Base-by-base conservation (phyloP, 2,888 invertebrate genomes). In the Lasioglossum malachurum region DNA sequence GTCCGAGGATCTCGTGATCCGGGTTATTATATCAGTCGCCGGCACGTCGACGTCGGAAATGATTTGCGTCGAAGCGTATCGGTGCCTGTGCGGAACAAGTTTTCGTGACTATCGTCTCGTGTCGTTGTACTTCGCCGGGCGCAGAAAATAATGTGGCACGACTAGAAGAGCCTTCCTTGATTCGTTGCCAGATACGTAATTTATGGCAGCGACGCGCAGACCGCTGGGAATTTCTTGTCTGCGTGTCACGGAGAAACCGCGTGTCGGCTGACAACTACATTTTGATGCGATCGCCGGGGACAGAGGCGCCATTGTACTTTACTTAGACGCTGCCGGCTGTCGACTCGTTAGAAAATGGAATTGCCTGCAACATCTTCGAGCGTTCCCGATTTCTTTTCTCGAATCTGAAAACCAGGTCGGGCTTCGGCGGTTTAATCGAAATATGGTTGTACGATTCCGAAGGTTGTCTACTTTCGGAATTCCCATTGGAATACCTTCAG, bases 101-200 rank as follows among this genome's bases (percentile, higher is more conserved):
- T 84, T 44, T 67, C 80, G 81, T 53, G 86, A 71, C 86, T 76
- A 74, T 31, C 87, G 86, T 88, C 80, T 73, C 83, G 75, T 79
- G 77, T 74, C 78, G 80, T 71, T 79, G 73, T 84, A 82, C 87
- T 64, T 64, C 31, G 84, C 84, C 79, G 82, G 78, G n/a, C 72
- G 83, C 81, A 74, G 82, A 84, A 89, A 90, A 90, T 90, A 88
- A 90, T 85, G 90, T 85, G 84, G 82, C 90, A 72, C 73, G 88
- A 86, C 88, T 80, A 83, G 82, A 86, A 81, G 84, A 85, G 83
- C 80, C 80, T 85, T 83, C 75, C 90, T 90, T 90, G 90, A 90
- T 88, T 87, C 90, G 82, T 82, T 90, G 90, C 90, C 90, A 90
- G 90, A 89, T 90, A 89, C 75, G 84, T 88, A 90, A 90, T 90